Evolutionary conservation across 2,888 invertebrate species (phyloP).

Genomic region (Nephrotoma flavescens): DNA sequence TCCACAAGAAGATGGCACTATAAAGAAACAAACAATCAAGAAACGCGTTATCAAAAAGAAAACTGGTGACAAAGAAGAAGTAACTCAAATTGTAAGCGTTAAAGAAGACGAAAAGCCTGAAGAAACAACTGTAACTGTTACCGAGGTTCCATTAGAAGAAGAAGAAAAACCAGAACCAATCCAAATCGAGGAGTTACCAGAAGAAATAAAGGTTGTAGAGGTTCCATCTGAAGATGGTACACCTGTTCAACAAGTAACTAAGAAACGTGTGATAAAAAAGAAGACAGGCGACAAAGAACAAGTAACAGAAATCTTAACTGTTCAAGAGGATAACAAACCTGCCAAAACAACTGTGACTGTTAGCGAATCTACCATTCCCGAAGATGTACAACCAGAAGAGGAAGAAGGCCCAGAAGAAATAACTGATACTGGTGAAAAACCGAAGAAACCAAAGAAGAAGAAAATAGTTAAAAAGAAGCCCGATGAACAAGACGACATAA

Average conservation of each 20-base stretch:
- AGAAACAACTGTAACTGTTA: slow-evolving; percentile 26
- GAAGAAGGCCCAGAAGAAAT: slow-evolving; percentile 26
- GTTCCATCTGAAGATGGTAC: slow-evolving; percentile 19
- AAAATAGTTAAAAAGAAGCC: slow-evolving; percentile 17
- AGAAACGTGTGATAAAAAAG: slow-evolving; percentile 27
- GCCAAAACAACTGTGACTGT: slow-evolving; percentile 32
- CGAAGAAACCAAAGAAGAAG: slow-evolving; percentile 24
- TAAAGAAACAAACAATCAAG: slow-evolving; percentile 21
- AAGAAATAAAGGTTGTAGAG: slow-evolving; percentile 11
- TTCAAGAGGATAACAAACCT: slow-evolving; percentile 27
- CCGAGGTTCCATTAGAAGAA: slow-evolving; percentile 23
- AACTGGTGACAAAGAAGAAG: slow-evolving; percentile 20
- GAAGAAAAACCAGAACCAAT: slow-evolving; percentile 20
- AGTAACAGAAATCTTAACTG: slow-evolving; percentile 29
- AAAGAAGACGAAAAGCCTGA: slow-evolving; percentile 29
- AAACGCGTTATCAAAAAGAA: slow-evolving; percentile 24
- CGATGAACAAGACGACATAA: slow-evolving; percentile 17
- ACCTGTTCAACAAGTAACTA: slow-evolving; percentile 26
- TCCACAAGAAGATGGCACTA: slow-evolving; percentile 10
- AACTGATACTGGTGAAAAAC: slow-evolving; percentile 17
- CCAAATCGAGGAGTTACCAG: slow-evolving; percentile 18
- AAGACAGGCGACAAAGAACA: slow-evolving; percentile 31
- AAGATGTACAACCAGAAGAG: slow-evolving; percentile 13
- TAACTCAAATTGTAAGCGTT: slow-evolving; percentile 20
- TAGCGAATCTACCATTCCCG: slow-evolving; percentile 17